Evolutionary conservation across 2,113 vertebrate species (phyloP), one percentile per base, ranked within the genome.

Genomic region (Uropsilus gracilis): DNA sequence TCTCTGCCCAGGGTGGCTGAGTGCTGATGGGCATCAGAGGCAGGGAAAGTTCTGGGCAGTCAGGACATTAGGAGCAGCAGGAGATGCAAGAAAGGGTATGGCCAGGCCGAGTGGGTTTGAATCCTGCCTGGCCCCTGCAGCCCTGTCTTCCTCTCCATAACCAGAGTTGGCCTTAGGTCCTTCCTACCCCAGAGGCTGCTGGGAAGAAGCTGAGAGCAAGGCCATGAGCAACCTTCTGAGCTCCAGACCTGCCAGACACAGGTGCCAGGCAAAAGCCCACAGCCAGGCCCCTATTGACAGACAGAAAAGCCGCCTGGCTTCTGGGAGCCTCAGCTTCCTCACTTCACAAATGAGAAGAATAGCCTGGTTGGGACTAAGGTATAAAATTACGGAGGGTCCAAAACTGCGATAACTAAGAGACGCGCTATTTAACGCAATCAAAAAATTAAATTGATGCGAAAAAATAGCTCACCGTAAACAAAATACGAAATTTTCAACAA

Each of bases 61-160:
- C 6, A 2, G 39, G 34, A 3, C 9, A 2, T 26, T 84, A 12
- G 7, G 34, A n/a, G 32, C 16, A 2, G 69, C 2, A 18, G 50
- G 59, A 80, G 77, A 57, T 3, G 2, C 8, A 34, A 5, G 34
- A 30, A 7, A 66, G n/a, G 32, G 13, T 5, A 1, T 3, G 30
- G 30, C 24, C 34, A 11, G 72, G 59, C 28, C 1, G 0, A 9
- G 53, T 48, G 34, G 81, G 30, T 16, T 34, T 8, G 46, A 75
- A 69, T n/a, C 59, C 68, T 22, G 5, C 7, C 66, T 22, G 13
- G 17, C 64, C 59, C 37, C 42, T 18, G 1, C 30, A 63, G 32
- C 18, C 2, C 24, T 0, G 8, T 48, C 8, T 59, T 57, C 50
- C 28, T 50, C 9, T 0, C 30, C 5, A 0, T 53, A 34, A 28